Conservation (phyloP, 92 coral and sea anemone genomes). For the Siderastrea radians region DNA sequence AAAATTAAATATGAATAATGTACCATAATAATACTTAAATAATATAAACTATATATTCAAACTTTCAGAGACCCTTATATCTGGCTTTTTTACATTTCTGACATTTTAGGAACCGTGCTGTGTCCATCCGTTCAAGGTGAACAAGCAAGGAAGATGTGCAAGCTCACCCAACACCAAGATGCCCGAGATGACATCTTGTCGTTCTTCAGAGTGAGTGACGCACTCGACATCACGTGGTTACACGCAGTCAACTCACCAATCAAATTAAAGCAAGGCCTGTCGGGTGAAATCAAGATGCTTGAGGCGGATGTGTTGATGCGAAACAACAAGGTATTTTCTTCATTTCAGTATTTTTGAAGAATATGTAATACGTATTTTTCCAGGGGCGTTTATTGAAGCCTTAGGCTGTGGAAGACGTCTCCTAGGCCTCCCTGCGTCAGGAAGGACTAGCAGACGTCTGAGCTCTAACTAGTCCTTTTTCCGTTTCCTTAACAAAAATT, state of each 20-base stretch:
- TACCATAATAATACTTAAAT: too few relatives aligned
- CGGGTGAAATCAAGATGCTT: conserved; percentile 78
- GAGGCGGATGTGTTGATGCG: conserved; percentile 94
- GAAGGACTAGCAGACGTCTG: too few relatives aligned
- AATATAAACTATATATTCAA: too few relatives aligned
- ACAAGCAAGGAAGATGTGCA: conserved; percentile 6
- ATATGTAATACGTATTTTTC: neutral
- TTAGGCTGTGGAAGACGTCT: too few relatives aligned
- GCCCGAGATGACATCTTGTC: conserved; percentile 29
- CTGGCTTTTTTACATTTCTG: neutral
- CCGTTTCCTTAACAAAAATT: too few relatives aligned
- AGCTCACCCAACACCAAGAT: conserved; percentile 11
- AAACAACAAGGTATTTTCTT: conserved; percentile 47
- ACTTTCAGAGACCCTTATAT: too few relatives aligned
- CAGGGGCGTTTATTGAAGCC: too few relatives aligned
- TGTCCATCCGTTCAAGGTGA: neutral
- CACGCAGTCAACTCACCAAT: conserved; percentile 88
- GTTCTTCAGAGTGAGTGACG: conserved; percentile 68
- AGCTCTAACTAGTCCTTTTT: too few relatives aligned
- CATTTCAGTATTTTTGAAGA: too few relatives aligned
- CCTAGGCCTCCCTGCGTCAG: too few relatives aligned
- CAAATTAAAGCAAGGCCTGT: conserved; percentile 64
- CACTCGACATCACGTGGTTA: conserved; percentile 79
- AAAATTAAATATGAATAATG: too few relatives aligned
- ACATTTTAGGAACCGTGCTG: neutral